Base-by-base conservation (phyloP, 2,888 invertebrate genomes). In the Cepaea hortensis region DNA sequence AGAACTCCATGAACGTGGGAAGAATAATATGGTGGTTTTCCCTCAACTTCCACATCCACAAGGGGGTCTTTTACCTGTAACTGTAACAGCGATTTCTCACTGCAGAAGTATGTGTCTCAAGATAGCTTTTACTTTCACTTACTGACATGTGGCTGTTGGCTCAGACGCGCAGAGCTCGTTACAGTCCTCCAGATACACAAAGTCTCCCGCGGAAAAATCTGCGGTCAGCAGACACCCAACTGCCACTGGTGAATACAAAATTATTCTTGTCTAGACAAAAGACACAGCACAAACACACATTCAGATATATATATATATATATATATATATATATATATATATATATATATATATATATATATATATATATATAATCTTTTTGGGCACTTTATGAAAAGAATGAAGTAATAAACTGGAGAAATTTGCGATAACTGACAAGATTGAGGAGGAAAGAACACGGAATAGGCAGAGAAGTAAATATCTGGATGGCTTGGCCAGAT, bases 261-360 rank as follows among this genome's bases (percentile, higher is more conserved):
- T 35, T 35, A 35, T 35, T 35, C 35, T 35, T 35, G 35, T 35
- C 35, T 35, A 35, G 35, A 35, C 35, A 35, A 35, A 35, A 55
- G 55, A 55, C 55, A 55, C 7, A 55, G 11, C 55, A 55, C 11
- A 55, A 9, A 9, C 11, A 9, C 6, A 55, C 6, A 55, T 55
- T 55, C 11, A 6, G 55, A 11, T 55, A 55, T 55, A 55, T 55
- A 6, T 55, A 65, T 61, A 75, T 46, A 20, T 50, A 48, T 76
- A 50, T 35, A 77, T 73, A 70, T 46, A 79, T 73, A 75, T 61
- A 76, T 70, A 75, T 55, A 84, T 68, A 23, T 23, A 76, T 65
- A 80, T 77, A 87, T 70, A 81, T 68, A 75, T 48, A 62, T 50
- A 85, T 46, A 81, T 62, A 87, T 46, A 81, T 61, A 84, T 23